Conservation (phyloP, 64 coral and sea anemone genomes). For the Montipora sp. region DNA sequence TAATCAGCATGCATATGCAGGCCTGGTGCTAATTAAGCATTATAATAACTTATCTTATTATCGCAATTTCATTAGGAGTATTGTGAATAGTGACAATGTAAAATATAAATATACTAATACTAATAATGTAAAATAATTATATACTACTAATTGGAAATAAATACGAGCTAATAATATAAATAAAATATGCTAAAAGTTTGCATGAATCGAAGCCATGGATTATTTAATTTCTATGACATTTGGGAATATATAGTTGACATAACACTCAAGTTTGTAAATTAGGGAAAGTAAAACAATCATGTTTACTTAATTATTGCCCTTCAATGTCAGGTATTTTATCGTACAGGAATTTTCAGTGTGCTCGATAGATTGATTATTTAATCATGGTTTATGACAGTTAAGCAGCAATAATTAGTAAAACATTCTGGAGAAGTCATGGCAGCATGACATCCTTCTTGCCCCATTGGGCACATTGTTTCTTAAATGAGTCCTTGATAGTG, state of each 20-base stretch:
- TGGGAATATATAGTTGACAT: constrained; percentile 50
- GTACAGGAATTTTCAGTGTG: constrained; percentile 52
- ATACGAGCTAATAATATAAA: too few relatives aligned
- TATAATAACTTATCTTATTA: too few relatives aligned
- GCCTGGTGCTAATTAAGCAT: too few relatives aligned
- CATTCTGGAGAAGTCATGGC: constrained; percentile 48
- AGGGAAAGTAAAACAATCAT: constrained; percentile 51
- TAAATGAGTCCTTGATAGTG: constrained; percentile 62
- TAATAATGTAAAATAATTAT: too few relatives aligned
- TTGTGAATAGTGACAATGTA: too few relatives aligned
- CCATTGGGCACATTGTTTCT: constrained; percentile 50
- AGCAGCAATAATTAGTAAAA: constrained; percentile 38
- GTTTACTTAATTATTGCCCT: constrained; percentile 45
- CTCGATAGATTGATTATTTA: constrained; percentile 36
- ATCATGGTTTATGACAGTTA: constrained; percentile 47
- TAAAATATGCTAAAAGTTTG: too few relatives aligned
- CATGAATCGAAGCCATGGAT: constrained; percentile 39
- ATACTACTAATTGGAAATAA: too few relatives aligned
- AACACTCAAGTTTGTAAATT: constrained; percentile 21
- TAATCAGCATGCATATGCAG: too few relatives aligned
- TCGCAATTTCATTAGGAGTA: too few relatives aligned
- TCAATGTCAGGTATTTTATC: constrained; percentile 58
- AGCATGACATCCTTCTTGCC: constrained; percentile 28
- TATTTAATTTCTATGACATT: constrained; percentile 56
- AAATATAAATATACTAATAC: too few relatives aligned